These are phyloP conservation scores for Neodon shergylaensis DNA, from an alignment of 2,113 vertebrate species.

Conservation along the genomic window DNA sequence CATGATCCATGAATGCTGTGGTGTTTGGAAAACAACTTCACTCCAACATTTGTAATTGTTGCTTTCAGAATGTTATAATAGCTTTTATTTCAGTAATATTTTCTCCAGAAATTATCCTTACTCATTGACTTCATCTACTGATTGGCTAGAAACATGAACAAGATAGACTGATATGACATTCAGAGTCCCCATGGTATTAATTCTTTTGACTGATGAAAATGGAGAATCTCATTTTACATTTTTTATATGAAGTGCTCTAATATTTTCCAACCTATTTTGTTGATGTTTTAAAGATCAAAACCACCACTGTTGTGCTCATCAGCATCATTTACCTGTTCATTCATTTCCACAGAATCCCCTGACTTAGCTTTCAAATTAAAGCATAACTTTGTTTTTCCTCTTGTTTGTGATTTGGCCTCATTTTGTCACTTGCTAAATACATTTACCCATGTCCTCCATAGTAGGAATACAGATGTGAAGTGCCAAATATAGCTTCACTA, in stretches of 20 bases:
- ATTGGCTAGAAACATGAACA: background rate
- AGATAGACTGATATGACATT: fast-evolving
- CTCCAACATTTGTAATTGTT: background rate
- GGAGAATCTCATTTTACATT: background rate
- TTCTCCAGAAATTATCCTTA: background rate
- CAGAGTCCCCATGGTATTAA: background rate
- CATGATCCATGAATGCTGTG: background rate
- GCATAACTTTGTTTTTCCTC: background rate
- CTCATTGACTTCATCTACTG: too few species aligned
- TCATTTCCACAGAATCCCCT: background rate
- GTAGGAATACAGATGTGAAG: background rate
- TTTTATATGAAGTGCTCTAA: background rate
- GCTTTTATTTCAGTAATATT: background rate
- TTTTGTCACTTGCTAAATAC: background rate
- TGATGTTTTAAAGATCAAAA: background rate
- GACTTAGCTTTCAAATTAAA: background rate
- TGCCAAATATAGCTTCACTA: background rate
- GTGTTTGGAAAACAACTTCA: fast-evolving
- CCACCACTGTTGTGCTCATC: background rate
- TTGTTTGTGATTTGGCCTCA: background rate
- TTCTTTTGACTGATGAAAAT: background rate
- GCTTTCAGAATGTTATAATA: background rate
- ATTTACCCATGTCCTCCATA: background rate
- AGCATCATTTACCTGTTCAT: background rate
- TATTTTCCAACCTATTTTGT: background rate